Evolutionary conservation across 2,113 vertebrate genomes (phyloP), one percentile per base, ranked within the genome.

Genomic region (Microcebus tavaratra): DNA sequence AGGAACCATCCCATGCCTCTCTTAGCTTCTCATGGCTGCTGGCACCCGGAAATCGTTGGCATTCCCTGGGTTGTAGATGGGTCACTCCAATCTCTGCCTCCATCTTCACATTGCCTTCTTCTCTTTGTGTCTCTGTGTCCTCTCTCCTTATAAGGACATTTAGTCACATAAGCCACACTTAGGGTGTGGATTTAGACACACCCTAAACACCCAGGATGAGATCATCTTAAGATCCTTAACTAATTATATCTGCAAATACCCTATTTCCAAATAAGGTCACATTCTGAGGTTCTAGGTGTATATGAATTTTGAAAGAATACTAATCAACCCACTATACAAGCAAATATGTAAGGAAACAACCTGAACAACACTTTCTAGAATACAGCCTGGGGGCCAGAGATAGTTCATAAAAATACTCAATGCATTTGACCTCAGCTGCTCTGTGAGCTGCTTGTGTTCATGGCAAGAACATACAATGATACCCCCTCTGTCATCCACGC

Each of bases 31-130:
- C 17, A 11, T 31, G 29, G 73, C 17, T 23, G 3, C 34, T 8
- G 15, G 12, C 17, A 10, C 1, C 25, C 10, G 6, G 9, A 13
- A 10, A 8, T 48, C 45, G 27, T 42, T 13, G 2, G 2, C 29
- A 1, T 45, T 39, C 34, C 18, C 65, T 5, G 1, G 8, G 13
- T 21, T 4, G 48, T 18, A 73, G 75, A 57, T 5, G 7, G 1
- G 42, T n/a, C 39, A 36, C 72, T 36, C 42, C 23, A 9, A 1
- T 14, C 18, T 70, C 70, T 31, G 3, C 23, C 18, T 36, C 79
- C 15, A 1, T 45, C 45, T 48, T 78, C 9, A 59, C 34, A 1
- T 17, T 3, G 18, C 59, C 39, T 23, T 27, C 39, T 90, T 76
- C 65, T 70, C 31, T 42, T 27, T 63, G 70, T 55, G 12, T 65